Percentiles rank a stretch among this genome's conserved stretches.
Conservation (phyloP, 2,113 vertebrate genomes). For the Zosterops japonicus region DNA sequence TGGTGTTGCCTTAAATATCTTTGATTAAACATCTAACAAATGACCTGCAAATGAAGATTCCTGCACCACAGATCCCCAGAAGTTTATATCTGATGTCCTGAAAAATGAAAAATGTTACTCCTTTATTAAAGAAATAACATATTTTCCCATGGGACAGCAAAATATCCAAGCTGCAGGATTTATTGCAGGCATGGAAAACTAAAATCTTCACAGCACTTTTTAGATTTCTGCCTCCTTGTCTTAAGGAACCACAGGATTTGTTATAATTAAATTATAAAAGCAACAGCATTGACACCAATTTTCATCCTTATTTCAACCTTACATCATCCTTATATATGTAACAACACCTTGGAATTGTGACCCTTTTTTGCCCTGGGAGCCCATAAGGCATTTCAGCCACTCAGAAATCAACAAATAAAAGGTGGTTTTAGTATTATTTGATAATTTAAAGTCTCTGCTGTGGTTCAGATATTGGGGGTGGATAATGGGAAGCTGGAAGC, state of each 20-base stretch:
- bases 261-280: background rate
- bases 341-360: background rate
- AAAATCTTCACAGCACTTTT: background rate
- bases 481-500: background rate
- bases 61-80: background rate
- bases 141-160: background rate
- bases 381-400: background rate
- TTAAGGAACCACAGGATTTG: background rate
- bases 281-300: background rate
- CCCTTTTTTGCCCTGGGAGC: background rate
- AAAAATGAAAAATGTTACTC: background rate
- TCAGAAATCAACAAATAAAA: background rate
- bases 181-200: background rate
- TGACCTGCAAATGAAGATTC: background rate
- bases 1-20: background rate
- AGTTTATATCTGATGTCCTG: background rate
- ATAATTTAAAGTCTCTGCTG: background rate
- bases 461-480: background rate
- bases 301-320: background rate
- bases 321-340: no score
- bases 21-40: background rate
- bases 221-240: background rate
- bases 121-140: background rate
- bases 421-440: background rate
- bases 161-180: background rate